Evolutionary conservation across 2,113 vertebrate genomes (phyloP), one percentile per base, ranked within the genome.

Genomic region (Labeo catla): DNA sequence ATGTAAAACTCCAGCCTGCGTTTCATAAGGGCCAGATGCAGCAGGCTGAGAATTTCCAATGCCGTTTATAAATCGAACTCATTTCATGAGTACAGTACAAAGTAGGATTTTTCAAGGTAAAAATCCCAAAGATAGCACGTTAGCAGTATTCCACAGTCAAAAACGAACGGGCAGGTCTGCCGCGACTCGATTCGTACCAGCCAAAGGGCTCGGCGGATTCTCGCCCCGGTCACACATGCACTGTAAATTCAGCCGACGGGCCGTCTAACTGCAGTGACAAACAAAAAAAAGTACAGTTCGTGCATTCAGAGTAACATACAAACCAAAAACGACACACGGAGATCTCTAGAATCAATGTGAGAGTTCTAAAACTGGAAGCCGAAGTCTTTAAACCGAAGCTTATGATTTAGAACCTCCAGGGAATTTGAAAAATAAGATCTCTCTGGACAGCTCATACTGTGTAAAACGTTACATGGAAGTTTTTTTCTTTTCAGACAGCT

Each of bases 61-160:
- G 93, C 91, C 90, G 88, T 92, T 72, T 77, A 91, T 86, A 93
- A 93, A 93, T 91, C 13, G 50, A 91, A 93, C 94, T 94, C 94
- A 95, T 94, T 94, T 93, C 86, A 95, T 94, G 94, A 95, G 94
- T 93, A 94, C 94, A 95, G 94, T 94, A 94, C 92, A 94, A 94
- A 91, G 90, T 91, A 91, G 93, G 88, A 89, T 90, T 92, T 92
- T 39, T 83, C 88, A 86, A 91, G 86, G 89, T 93, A 91, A 92
- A 92, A 91, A 90, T 36, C 90, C 91, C 91, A 86, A 92, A 89
- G 72, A 89, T 90, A 89, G 81, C 79, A 59, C 11, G 28, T 65
- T 88, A 91, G 86, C 89, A 89, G 91, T 88, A 88, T 59, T 78
- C 68, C 68, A 78, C 68, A 80, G 77, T 81, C 85, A 86, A 70